Conservation (phyloP, 2,797 vertebrate genomes). For the Pithecia hirsuta region DNA sequence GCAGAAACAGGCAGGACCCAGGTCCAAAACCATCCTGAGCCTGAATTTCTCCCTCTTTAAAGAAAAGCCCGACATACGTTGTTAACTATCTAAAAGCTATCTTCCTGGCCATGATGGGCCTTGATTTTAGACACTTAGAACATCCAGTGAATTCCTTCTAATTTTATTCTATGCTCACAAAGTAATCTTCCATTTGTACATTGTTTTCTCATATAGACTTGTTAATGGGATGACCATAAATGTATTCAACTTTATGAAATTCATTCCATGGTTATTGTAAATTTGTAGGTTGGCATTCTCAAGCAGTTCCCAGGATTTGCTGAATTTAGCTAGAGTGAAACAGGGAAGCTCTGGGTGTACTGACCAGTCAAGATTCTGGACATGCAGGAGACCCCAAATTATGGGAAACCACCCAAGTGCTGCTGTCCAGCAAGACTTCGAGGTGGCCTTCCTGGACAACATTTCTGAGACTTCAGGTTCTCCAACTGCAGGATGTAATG, state of each 20-base stretch:
- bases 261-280: rapidly evolving
- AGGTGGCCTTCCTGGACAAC: not conserved
- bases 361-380: not conserved
- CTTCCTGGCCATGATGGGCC: rapidly evolving
- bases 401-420: not conserved
- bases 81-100: rapidly evolving
- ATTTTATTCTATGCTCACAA: not conserved
- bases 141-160: not conserved
- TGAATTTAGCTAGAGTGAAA: not conserved
- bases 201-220: not conserved
- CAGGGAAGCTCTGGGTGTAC: too few relatives aligned
- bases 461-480: not conserved
- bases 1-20: not conserved
- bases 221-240: not conserved
- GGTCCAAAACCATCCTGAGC: not conserved
- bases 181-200: not conserved
- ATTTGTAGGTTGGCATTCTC: not conserved
- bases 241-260: not conserved
- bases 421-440: not conserved
- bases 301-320: not conserved
- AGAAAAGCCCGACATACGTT: too few relatives aligned
- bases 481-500: rapidly evolving
- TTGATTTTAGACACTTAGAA: not conserved
- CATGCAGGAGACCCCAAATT: not conserved
- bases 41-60: not conserved